Evolutionary conservation across 1,140 invertebrate genomes (phyloP).

Genomic region (Liolophura sinensis): DNA sequence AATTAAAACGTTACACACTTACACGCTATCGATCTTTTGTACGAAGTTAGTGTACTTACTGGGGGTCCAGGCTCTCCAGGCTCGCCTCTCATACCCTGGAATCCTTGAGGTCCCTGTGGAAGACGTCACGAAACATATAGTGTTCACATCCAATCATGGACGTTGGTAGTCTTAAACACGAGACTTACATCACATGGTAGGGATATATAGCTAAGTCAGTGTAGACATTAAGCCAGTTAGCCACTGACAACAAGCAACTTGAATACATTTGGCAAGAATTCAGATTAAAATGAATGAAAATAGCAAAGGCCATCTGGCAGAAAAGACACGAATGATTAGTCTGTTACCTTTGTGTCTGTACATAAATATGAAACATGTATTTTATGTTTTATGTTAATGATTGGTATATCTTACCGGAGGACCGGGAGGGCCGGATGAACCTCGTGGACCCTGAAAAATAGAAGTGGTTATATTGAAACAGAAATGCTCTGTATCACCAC

Average conservation of each 20-base stretch:
- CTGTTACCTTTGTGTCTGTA: background rate
- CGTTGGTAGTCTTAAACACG: background rate
- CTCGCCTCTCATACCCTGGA: conserved; percentile 36
- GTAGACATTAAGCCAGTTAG: too few relatives aligned
- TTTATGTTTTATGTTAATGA: background rate
- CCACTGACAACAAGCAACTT: too few relatives aligned
- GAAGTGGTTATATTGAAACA: too few relatives aligned
- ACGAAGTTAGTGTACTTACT: conserved; percentile 29
- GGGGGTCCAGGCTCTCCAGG: conserved; percentile 40
- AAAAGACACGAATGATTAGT: background rate
- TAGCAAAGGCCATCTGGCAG: too few relatives aligned
- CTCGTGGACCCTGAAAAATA: conserved; percentile 24
- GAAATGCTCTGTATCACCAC: too few relatives aligned
- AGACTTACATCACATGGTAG: too few relatives aligned
- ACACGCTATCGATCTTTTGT: background rate
- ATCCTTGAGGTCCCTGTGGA: conserved; percentile 37
- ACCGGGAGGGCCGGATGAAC: conserved; percentile 36
- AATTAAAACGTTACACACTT: background rate
- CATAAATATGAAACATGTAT: conserved; percentile 2
- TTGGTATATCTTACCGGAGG: conserved; percentile 26
- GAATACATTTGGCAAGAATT: too few relatives aligned
- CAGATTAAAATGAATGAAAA: too few relatives aligned
- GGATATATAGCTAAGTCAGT: too few relatives aligned
- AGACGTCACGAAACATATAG: background rate
- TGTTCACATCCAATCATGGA: background rate